phyloP scores from a whole-genome alignment of 1,140 invertebrate species.

The Ostrea denselamellosa region DNA sequence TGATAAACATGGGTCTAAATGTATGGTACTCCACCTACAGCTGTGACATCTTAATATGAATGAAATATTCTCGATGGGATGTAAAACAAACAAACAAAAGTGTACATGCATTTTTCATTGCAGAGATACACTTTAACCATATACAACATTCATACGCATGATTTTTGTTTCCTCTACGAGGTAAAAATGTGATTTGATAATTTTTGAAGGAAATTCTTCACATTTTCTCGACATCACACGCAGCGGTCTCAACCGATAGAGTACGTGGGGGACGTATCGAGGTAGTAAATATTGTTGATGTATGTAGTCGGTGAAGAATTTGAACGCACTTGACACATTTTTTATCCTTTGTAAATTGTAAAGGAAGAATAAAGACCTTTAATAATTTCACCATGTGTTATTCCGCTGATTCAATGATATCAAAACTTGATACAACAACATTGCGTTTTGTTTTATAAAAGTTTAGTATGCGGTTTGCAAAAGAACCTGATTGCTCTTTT shows the following conservation, averaged over 20 bases:
- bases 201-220: background rate
- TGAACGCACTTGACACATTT: background rate
- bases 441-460: background rate
- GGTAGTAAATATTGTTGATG: background rate
- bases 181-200: background rate
- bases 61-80: too few relatives aligned
- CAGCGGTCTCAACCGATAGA: background rate
- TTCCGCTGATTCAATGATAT: slow-evolving; percentile 15
- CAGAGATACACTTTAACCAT: too few relatives aligned
- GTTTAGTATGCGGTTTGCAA: slow-evolving; percentile 6
- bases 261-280: background rate
- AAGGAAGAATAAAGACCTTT: background rate
- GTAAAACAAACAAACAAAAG: too few relatives aligned
- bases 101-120: too few relatives aligned
- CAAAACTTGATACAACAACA: background rate
- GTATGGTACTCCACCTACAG: too few relatives aligned
- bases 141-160: too few relatives aligned
- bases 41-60: too few relatives aligned
- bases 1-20: too few relatives aligned
- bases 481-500: background rate
- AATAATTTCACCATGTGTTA: background rate
- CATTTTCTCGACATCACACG: background rate
- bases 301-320: background rate
- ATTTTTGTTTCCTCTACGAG: too few relatives aligned
- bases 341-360: background rate